These are phyloP conservation scores for Caenorhabditis sp. DNA, from an alignment of 2,888 invertebrate genomes.

Conservation along the genomic window DNA sequence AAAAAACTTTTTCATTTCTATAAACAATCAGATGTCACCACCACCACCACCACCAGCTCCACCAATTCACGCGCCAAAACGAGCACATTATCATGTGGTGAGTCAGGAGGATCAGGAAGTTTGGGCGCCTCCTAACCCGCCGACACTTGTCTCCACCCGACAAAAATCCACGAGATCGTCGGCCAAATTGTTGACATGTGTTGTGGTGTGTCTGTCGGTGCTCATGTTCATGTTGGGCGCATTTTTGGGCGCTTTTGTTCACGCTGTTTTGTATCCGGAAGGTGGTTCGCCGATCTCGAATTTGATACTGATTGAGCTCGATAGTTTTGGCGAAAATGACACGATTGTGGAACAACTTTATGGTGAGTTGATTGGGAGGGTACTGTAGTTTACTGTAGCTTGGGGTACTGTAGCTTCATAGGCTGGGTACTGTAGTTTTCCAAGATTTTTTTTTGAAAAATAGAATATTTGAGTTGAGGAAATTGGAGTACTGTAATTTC, in stretches of 20 bases:
- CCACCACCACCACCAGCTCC: conserved; percentile 18
- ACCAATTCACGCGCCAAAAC: conserved; percentile 17
- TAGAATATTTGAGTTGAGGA: too few species aligned
- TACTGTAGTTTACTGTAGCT: too few species aligned
- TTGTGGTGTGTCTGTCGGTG: conserved; percentile 18
- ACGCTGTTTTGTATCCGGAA: conserved; percentile 33
- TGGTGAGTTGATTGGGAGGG: not conserved
- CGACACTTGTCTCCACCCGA: not conserved
- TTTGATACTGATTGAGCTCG: not conserved
- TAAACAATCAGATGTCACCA: not conserved
- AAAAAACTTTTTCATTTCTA: too few species aligned
- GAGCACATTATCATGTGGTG: conserved; percentile 7
- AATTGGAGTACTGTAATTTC: too few species aligned
- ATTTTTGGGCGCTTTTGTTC: conserved; percentile 47
- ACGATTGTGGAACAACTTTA: not conserved
- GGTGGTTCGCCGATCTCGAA: conserved; percentile 16
- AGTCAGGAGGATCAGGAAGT: not conserved
- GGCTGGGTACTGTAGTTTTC: too few species aligned
- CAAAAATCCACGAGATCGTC: not conserved
- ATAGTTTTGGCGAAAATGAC: too few species aligned
- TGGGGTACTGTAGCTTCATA: too few species aligned
- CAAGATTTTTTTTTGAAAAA: too few species aligned
- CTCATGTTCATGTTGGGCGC: conserved; percentile 48
- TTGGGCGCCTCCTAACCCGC: not conserved
- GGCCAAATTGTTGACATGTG: conserved; percentile 4